A percentile compares a stretch with the other conserved stretches of the same genome.
Evolutionary conservation across 1,140 invertebrate genomes (phyloP).

Genomic region (Drosophila gunungcola): DNA sequence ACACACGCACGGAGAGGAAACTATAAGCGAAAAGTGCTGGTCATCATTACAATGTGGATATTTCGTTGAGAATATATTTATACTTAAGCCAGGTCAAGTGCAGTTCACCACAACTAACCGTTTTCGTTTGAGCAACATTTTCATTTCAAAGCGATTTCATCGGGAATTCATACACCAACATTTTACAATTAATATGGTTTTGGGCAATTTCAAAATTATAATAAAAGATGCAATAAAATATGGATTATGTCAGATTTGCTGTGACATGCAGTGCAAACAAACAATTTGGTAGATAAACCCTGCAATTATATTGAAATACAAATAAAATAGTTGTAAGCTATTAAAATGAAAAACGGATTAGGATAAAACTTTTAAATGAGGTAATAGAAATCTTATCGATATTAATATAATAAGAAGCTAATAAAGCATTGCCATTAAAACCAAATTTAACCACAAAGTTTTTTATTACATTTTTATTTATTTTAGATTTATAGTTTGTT

Average conservation of each 20-base stretch:
- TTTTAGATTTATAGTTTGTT: too few species aligned
- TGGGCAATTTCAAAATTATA: not conserved
- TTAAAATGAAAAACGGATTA: not conserved
- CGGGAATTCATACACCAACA: too few species aligned
- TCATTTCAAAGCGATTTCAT: too few species aligned
- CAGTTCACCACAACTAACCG: not conserved
- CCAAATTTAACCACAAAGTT: too few species aligned
- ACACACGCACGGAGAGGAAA: constrained; percentile 3
- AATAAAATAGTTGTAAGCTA: not conserved
- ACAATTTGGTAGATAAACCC: not conserved
- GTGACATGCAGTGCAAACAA: not conserved
- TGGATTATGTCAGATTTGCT: not conserved
- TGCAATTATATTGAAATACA: not conserved
- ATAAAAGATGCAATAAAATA: not conserved
- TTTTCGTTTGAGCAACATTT: not conserved
- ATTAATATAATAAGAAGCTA: too few species aligned
- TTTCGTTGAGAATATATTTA: not conserved
- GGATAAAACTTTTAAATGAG: too few species aligned
- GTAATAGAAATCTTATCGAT: too few species aligned
- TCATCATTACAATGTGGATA: constrained; percentile 19
- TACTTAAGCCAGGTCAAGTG: constrained; percentile 10
- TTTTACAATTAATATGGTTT: not conserved
- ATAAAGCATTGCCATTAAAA: too few species aligned
- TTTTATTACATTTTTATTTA: too few species aligned
- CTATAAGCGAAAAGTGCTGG: constrained; percentile 9